Evolutionary conservation across 2,888 invertebrate species (phyloP).

Genomic region (Ectemnius lituratus): DNA sequence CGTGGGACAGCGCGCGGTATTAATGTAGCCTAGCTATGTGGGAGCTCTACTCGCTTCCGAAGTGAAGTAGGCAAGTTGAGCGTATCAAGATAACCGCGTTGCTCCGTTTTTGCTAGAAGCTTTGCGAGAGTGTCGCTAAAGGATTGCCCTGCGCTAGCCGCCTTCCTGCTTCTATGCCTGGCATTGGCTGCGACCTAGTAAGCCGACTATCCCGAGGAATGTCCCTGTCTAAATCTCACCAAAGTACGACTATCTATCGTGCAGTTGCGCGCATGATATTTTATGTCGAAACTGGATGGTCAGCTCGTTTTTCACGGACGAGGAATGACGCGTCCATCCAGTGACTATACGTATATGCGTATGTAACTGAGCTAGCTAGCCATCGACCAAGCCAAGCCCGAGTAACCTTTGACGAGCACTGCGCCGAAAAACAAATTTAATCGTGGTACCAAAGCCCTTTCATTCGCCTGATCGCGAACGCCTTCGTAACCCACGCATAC

Average conservation of each 20-base stretch:
- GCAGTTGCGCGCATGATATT: not conserved
- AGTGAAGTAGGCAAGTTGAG: not conserved
- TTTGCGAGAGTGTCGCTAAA: not conserved
- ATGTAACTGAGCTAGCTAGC: not conserved
- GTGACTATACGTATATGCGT: not conserved
- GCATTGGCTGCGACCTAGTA: not conserved
- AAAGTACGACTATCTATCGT: slow-evolving; percentile 1
- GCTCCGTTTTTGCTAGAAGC: slow-evolving; percentile 1
- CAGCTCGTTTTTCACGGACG: not conserved
- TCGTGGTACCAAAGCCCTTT: slow-evolving; percentile 31
- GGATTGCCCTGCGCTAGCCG: too few relatives aligned
- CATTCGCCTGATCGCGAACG: not conserved
- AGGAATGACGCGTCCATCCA: slow-evolving; percentile 22
- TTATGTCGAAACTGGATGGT: not conserved
- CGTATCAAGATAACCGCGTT: slow-evolving; percentile 8
- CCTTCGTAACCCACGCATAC: not conserved
- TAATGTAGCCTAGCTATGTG: too few relatives aligned
- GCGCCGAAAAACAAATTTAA: slow-evolving; percentile 49
- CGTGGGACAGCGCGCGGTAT: too few relatives aligned
- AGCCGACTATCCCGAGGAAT: not conserved
- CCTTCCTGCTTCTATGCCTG: not conserved
- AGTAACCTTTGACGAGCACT: slow-evolving; percentile 32
- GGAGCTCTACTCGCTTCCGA: too few relatives aligned
- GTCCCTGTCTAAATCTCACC: not conserved
- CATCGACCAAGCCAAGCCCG: not conserved